These are phyloP conservation scores for Zaprionus ghesquierei DNA, from an alignment of 1,140 invertebrate species.

Conservation along the genomic window DNA sequence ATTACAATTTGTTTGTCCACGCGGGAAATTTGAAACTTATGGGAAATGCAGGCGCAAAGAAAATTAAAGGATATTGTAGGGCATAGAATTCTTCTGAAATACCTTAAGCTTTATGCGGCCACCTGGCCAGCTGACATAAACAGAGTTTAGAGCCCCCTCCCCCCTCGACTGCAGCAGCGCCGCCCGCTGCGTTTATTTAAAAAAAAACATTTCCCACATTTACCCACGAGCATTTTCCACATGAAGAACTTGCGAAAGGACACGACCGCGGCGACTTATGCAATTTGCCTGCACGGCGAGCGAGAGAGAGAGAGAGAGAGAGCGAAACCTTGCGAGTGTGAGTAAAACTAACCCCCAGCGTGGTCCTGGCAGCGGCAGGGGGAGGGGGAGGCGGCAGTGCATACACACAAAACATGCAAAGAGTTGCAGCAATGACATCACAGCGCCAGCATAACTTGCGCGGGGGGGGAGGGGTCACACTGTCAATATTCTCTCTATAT, in stretches of 20 bases:
- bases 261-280: conserved; percentile 50
- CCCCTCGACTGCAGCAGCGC: not conserved
- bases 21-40: conserved; percentile 47
- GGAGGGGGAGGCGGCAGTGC: conserved; percentile 50
- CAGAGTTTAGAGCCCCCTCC: conserved; percentile 16
- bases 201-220: conserved; percentile 11
- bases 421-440: conserved; percentile 37
- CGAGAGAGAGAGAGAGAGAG: not conserved
- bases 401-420: conserved; percentile 71
- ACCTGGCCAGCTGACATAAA: conserved; percentile 26
- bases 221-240: conserved; percentile 43
- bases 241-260: conserved; percentile 31
- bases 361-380: conserved; percentile 9
- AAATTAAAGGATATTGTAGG: conserved; percentile 10
- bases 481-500: too few relatives aligned
- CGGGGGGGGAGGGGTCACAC: too few relatives aligned
- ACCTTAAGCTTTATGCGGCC: not conserved
- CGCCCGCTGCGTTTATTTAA: conserved; percentile 15
- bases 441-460: too few relatives aligned
- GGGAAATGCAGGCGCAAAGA: conserved; percentile 17
- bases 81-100: too few relatives aligned
- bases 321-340: conserved; percentile 7
- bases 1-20: conserved; percentile 45
- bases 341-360: conserved; percentile 61
- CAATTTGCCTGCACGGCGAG: conserved; percentile 37